A percentile compares a stretch with the other conserved stretches of the same genome.
phyloP scores from a whole-genome alignment of 2,113 vertebrate species.

The Buteo buteo region DNA sequence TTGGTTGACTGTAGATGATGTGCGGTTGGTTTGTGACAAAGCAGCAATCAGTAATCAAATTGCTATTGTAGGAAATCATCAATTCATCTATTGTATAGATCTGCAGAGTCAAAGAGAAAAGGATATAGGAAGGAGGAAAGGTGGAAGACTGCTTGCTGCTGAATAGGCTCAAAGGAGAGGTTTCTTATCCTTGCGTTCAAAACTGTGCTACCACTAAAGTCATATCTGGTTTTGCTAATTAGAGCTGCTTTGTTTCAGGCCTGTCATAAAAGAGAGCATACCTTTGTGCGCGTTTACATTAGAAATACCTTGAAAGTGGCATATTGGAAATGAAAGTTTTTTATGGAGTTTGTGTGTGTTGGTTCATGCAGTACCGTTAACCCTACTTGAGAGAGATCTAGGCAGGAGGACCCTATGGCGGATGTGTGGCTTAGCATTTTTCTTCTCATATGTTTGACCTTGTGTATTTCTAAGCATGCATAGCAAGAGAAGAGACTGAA shows the following conservation, averaged over 20 bases:
- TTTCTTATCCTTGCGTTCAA: background rate
- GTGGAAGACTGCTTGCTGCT: background rate
- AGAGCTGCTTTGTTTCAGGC: constrained; percentile 53
- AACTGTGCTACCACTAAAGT: background rate
- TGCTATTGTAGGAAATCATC: constrained; percentile 6
- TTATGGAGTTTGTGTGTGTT: background rate
- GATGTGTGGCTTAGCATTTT: background rate
- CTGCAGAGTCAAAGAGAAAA: constrained; percentile 22
- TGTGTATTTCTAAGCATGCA: background rate
- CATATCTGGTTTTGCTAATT: constrained; percentile 48
- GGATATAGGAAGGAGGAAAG: background rate
- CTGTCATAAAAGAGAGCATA: constrained; percentile 33
- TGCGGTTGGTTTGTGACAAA: constrained; percentile 30
- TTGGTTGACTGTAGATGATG: background rate
- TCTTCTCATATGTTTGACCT: constrained; percentile 4
- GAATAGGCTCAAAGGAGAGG: too few species aligned
- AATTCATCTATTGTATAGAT: background rate
- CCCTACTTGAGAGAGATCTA: background rate
- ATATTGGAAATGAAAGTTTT: background rate
- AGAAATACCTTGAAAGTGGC: constrained; percentile 18
- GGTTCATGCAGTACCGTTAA: background rate
- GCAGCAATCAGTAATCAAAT: constrained; percentile 65
- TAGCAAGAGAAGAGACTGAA: background rate
- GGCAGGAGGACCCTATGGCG: background rate
- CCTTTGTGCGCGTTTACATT: constrained; percentile 48